Evolutionary conservation across 2,888 invertebrate genomes (phyloP).

Genomic region (Rhaphigaster nebulosa): DNA sequence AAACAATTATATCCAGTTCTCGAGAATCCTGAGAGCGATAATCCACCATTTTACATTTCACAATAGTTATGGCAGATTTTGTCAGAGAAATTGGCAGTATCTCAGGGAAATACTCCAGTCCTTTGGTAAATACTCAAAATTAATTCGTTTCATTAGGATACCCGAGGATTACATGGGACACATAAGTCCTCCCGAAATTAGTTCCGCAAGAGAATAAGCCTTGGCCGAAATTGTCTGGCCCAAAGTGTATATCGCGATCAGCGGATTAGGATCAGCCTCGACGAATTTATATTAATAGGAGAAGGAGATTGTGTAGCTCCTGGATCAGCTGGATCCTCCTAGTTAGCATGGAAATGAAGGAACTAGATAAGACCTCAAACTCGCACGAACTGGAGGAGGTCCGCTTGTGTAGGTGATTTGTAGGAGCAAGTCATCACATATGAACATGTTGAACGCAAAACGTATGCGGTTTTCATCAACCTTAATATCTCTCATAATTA

Average conservation of each 20-base stretch:
- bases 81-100: neutral
- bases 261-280: neutral
- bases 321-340: neutral
- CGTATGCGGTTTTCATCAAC: no score
- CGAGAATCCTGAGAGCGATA: no score
- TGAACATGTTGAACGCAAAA: no score
- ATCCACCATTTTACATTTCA: neutral
- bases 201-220: neutral
- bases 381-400: no score
- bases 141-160: conserved; percentile 12
- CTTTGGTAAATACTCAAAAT: conserved; percentile 18
- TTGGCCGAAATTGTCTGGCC: neutral
- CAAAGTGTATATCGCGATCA: neutral
- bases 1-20: no score
- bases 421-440: neutral
- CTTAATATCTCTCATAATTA: no score
- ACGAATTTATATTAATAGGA: conserved; percentile 24
- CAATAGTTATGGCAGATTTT: neutral
- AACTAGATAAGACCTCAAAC: neutral
- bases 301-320: conserved; percentile 2
- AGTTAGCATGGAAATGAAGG: conserved; percentile 37
- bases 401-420: neutral
- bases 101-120: neutral
- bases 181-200: conserved; percentile 29
- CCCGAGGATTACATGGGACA: neutral